A percentile compares a stretch with the other conserved stretches of the same genome.
Evolutionary conservation across 2,113 vertebrate species (phyloP).

Genomic region (Semnornis frantzii): DNA sequence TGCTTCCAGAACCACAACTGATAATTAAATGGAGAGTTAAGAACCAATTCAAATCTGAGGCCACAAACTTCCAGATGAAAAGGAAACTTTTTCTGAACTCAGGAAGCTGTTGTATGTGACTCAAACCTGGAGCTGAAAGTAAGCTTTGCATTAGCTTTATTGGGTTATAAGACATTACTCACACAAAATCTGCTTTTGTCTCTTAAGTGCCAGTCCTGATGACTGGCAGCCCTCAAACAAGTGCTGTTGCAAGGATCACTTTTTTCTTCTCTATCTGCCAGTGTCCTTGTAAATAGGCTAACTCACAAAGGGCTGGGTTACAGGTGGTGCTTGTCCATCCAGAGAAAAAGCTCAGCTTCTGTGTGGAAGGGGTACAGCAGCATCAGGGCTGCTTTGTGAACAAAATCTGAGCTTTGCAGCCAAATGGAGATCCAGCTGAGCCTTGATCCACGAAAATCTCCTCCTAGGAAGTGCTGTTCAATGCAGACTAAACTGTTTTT

Average conservation of each 20-base stretch:
- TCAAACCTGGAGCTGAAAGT: background rate
- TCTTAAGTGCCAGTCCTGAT: background rate
- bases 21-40: background rate
- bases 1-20: conserved; percentile 8
- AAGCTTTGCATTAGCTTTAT: background rate
- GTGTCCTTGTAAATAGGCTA: background rate
- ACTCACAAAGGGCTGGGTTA: background rate
- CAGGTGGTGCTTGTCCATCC: background rate
- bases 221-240: background rate
- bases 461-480: background rate
- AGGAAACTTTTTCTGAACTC: background rate
- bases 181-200: background rate
- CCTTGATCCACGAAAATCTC: background rate
- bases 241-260: background rate
- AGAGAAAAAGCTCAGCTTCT: background rate
- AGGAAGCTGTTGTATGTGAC: background rate
- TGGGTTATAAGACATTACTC: background rate
- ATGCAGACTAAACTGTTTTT: background rate
- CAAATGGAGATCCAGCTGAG: rapidly evolving
- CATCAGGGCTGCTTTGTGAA: background rate
- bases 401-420: background rate
- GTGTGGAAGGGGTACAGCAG: rapidly evolving
- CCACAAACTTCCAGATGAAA: background rate
- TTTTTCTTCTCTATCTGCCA: background rate
- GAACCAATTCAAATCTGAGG: background rate